Base-by-base conservation (phyloP, 2,113 vertebrate genomes). In the Datnioides undecimradiatus region DNA sequence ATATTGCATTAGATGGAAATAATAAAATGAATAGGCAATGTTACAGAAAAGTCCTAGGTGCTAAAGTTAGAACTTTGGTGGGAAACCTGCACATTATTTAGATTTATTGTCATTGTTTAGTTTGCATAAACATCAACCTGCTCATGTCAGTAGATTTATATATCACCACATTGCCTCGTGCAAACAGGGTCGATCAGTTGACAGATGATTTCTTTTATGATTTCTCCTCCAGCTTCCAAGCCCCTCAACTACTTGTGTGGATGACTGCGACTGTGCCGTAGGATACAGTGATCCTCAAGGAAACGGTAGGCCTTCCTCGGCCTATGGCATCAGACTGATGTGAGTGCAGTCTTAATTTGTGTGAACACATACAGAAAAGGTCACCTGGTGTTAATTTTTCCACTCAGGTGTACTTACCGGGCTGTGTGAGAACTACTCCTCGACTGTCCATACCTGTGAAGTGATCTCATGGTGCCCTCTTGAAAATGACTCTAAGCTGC, bases 401-500 rank as follows among this genome's bases (percentile, higher is more conserved):
- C 25, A 4, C 70, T n/a, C 49, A 96, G 95, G 95, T 64, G 80
- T 95, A 63, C 93, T 91, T 76, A 95, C 93, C 0, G 95, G 95
- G 72, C 72, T 6, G 82, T 96, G 93, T 82, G 45, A 95, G 43
- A 77, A 46, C 8, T 95, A 91, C 21, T 93, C 93, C 23, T 46
- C 41, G 4, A 84, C 84, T 8, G 8, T 84, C 66, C 93, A 90
- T 73, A 95, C 92, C 10, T 95, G 94, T 72, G 91, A 96, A 73
- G 90, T 96, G 11, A 5, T 27, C 0, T 93, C 94, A 21, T 96
- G 94, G 93, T 95, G 95, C 46, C 94, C 95, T 11, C 84, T 94
- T 2, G 93, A 96, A 82, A 45, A 70, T 34, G 86, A 90, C 59
- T 63, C 96, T 4, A 17, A 2, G 1, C 12, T 96, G 83, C 96